Evolutionary conservation across 2,113 vertebrate species (phyloP).

Genomic region (Grus americana): DNA sequence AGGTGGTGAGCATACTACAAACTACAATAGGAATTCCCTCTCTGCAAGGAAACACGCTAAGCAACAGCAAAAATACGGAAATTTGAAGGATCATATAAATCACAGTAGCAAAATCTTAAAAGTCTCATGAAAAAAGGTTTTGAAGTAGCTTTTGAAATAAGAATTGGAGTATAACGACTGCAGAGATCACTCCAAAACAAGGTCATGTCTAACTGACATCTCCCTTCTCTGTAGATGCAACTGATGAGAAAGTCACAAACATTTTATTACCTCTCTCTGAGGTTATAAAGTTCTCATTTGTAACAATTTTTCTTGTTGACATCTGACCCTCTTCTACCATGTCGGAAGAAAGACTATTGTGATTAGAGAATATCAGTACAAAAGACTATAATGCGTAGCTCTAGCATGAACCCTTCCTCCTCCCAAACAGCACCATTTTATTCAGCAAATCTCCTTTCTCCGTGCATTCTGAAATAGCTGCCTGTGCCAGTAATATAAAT

Average conservation of each 20-base stretch:
- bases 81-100: background rate
- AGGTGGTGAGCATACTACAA: background rate
- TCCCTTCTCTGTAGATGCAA: background rate
- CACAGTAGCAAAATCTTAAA: background rate
- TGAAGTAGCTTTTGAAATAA: constrained; percentile 12
- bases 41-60: background rate
- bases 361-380: background rate
- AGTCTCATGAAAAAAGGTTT: background rate
- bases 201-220: background rate
- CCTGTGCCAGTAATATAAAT: constrained; percentile 20
- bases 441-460: background rate
- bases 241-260: background rate
- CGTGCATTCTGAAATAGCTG: background rate
- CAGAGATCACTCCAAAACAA: background rate
- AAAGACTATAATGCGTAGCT: background rate
- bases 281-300: constrained; percentile 30
- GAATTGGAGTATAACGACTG: background rate
- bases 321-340: background rate
- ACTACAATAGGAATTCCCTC: background rate
- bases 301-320: constrained; percentile 24
- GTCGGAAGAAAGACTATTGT: background rate
- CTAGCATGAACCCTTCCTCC: background rate
- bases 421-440: background rate
- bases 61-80: background rate
- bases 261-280: constrained; percentile 8